Evolutionary conservation across 2,113 vertebrate species (phyloP), one percentile per base, ranked within the genome.

Genomic region (Pteropus alecto): DNA sequence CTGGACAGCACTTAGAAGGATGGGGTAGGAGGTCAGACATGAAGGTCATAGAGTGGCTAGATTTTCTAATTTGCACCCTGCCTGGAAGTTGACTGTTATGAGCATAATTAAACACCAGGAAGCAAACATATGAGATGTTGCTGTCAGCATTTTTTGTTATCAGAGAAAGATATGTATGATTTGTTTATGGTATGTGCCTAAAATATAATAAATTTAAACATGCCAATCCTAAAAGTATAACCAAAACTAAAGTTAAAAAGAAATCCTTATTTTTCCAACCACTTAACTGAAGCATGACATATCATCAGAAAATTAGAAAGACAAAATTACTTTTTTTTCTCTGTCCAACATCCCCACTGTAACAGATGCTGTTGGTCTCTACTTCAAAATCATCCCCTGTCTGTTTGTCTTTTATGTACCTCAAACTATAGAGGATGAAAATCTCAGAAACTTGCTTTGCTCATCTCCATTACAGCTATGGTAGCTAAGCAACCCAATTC

Each of bases 171-270:
- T 61, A 61, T 67, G 19, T 43, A 51, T 73, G 35, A 58, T 63
- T 84, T 65, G 15, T 6, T 92, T 77, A 38, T 83, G n/a, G 41
- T 12, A 38, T 73, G 26, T 77, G 43, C 35, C 35, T 41, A 77
- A 96, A 96, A 81, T 70, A 77, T 63, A 56, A 88, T 73, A 85
- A 65, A 78, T 78, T 48, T 48, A 77, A 84, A 33, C 16, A 46
- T 48, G 78, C 65, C 70, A 79, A 22, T 41, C 13, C 65, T 30
- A 85, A 85, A 85, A 35, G 63, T 35, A 94, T 85, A 87, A 51
- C 61, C 30, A 70, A 68, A 91, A 43, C 11, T 48, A 70, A 15
- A 85, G 15, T 58, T 65, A 5, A 65, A 96, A 85, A 89, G 46
- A 95, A 95, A 67, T 43, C 15, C 22, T 85, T 58, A 28, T 84